Conservation (phyloP, 2,113 vertebrate species). For the Glareola pratincola region DNA sequence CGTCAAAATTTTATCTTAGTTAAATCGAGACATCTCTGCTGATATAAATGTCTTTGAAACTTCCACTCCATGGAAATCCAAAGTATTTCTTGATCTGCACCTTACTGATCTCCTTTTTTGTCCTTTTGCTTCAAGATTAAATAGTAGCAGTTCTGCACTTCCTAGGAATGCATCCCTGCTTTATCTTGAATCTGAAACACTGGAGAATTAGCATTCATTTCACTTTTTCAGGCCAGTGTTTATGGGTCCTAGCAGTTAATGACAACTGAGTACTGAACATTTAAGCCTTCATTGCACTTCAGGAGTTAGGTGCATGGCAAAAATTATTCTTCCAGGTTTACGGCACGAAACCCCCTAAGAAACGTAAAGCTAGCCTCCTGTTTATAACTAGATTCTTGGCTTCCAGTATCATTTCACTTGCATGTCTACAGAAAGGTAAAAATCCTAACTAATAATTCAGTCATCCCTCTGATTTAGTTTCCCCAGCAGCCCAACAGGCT, state of each 20-base stretch:
- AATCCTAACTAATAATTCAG: constrained; percentile 1
- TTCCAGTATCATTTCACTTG: background rate
- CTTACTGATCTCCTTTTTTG: background rate
- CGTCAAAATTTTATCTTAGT: background rate
- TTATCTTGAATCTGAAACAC: background rate
- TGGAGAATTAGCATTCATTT: background rate
- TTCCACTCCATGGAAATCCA: background rate
- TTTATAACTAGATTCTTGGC: background rate
- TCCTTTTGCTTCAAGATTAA: background rate
- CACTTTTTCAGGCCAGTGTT: background rate
- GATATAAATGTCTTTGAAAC: background rate
- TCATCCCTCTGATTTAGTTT: background rate
- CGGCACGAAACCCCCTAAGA: fast-evolving
- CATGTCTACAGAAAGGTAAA: background rate
- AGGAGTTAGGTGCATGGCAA: background rate
- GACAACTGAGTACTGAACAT: background rate
- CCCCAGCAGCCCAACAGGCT: background rate
- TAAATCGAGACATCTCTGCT: background rate
- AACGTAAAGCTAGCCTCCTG: background rate
- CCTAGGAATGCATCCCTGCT: background rate
- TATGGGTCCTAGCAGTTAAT: background rate
- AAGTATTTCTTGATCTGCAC: background rate
- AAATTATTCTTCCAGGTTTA: background rate
- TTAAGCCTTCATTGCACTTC: background rate
- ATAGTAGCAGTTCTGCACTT: background rate